Percentiles rank a stretch among this genome's conserved stretches.
Conservation (phyloP, 2,113 vertebrate genomes). For the Montifringilla adamsi region DNA sequence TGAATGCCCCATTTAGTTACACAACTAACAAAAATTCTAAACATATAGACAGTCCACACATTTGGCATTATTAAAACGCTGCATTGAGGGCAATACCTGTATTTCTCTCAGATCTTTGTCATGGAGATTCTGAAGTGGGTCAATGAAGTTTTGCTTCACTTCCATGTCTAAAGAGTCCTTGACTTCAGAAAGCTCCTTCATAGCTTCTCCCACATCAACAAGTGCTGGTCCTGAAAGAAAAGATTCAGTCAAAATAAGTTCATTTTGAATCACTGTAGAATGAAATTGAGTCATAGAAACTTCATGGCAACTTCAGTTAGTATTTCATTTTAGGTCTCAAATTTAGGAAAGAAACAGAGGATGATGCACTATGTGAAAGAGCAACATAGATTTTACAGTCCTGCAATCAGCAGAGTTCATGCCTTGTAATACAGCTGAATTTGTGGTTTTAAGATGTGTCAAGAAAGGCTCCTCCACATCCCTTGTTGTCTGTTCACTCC, state of each 20-base stretch:
- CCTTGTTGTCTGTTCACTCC: fast-evolving
- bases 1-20: not conserved
- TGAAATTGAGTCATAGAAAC: not conserved
- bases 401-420: not conserved
- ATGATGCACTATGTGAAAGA: not conserved
- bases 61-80: not conserved
- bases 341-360: not conserved
- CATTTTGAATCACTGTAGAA: not conserved
- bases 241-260: not conserved
- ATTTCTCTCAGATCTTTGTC: slow-evolving; percentile 98
- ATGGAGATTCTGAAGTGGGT: slow-evolving; percentile 94
- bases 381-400: not conserved
- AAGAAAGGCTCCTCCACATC: not conserved
- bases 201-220: slow-evolving; percentile 89
- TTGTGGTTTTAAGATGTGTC: not conserved
- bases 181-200: slow-evolving; percentile 93
- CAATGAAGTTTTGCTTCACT: slow-evolving; percentile 98
- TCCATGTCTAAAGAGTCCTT: slow-evolving; percentile 98
- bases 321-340: not conserved
- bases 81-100: slow-evolving; percentile 74
- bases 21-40: not conserved
- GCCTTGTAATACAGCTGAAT: not conserved
- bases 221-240: slow-evolving; percentile 83
- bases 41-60: not conserved
- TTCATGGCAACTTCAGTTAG: not conserved